Conservation (phyloP, 2,888 invertebrate genomes). For the Nomada goodeniana region DNA sequence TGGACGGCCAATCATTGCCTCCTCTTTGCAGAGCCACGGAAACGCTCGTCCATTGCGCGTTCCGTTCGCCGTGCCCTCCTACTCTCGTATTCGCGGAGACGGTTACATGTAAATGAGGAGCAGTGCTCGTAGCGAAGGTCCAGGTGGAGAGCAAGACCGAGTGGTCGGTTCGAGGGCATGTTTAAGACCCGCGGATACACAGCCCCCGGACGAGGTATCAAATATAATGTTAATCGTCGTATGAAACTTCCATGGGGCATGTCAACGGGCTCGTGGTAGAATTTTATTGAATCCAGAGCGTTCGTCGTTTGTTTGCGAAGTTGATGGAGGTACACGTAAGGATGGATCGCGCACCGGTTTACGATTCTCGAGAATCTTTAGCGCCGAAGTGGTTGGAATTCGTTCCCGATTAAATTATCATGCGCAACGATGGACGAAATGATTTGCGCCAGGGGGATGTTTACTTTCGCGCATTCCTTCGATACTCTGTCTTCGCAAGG, state of each 20-base stretch:
- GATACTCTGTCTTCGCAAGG: no score
- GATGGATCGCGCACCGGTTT: no score
- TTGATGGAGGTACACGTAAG: neutral
- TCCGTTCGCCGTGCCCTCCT: constrained; percentile 1
- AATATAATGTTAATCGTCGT: constrained; percentile 41
- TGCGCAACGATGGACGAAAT: no score
- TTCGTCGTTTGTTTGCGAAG: neutral
- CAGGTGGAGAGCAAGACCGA: constrained; percentile 16
- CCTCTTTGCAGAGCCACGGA: constrained; percentile 49
- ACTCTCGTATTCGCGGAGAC: constrained; percentile 11
- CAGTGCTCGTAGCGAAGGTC: constrained; percentile 12
- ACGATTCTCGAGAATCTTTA: no score
- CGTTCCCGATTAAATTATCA: no score
- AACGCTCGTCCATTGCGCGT: constrained; percentile 36
- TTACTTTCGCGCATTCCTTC: no score
- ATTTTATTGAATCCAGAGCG: neutral
- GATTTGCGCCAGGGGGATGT: no score
- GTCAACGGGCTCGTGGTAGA: neutral
- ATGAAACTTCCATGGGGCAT: neutral
- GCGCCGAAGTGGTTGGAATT: no score
- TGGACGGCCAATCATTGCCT: constrained; percentile 36
- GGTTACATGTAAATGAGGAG: constrained; percentile 47
- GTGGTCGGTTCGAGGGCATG: constrained; percentile 10
- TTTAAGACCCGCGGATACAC: constrained; percentile 7
- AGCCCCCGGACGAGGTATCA: constrained; percentile 31